A percentile compares a stretch with the other conserved stretches of the same genome.
phyloP scores from a whole-genome alignment of 2,888 invertebrate genomes.

The Ormyrus rosae region DNA sequence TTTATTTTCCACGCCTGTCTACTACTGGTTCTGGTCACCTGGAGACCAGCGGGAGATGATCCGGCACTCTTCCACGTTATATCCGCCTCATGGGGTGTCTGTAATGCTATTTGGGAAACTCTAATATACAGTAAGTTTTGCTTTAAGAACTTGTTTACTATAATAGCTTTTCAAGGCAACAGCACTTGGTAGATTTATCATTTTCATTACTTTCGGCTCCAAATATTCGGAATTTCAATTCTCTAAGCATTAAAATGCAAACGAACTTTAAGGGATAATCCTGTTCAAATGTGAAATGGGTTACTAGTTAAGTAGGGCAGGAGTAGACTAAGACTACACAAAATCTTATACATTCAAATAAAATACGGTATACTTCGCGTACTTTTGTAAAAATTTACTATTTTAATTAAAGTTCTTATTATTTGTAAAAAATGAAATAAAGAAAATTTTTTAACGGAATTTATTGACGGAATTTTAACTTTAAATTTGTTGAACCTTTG shows the following conservation, averaged over 20 bases:
- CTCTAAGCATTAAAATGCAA: not conserved
- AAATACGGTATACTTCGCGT: too few species aligned
- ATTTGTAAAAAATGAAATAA: too few species aligned
- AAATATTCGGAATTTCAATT: not conserved
- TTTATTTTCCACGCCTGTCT: constrained; percentile 89
- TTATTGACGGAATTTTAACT: too few species aligned
- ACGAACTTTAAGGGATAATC: not conserved
- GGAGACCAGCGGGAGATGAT: constrained; percentile 89
- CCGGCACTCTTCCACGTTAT: constrained; percentile 89
- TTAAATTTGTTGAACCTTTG: too few species aligned
- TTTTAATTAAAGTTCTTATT: too few species aligned
- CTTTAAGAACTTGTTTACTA: not conserved
- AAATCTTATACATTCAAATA: too few species aligned
- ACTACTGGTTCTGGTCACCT: constrained; percentile 84
- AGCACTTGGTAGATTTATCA: not conserved
- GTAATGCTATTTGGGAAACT: constrained; percentile 91
- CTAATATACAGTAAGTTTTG: constrained; percentile 73
- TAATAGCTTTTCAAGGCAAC: not conserved
- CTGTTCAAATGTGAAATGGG: too few species aligned
- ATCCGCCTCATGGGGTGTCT: constrained; percentile 91
- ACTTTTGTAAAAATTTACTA: too few species aligned
- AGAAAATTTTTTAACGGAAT: too few species aligned
- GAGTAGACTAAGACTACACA: too few species aligned
- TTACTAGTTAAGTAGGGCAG: too few species aligned
- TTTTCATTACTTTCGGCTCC: not conserved